Conservation (phyloP, 1,140 invertebrate species). For the Tetramorium alpestre region DNA sequence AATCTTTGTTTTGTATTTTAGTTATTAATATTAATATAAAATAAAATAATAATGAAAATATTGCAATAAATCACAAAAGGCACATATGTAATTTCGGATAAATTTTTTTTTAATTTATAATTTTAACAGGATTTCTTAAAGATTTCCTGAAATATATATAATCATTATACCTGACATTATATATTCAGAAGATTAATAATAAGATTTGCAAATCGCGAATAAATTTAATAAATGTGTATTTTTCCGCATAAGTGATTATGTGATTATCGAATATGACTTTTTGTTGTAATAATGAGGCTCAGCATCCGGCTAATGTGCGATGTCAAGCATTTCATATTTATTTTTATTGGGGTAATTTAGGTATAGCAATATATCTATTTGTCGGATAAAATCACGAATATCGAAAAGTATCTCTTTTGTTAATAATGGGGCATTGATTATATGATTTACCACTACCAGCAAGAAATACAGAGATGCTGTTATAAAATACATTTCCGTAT, state of each 20-base stretch:
- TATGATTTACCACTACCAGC: background rate
- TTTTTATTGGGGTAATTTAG: slow-evolving; percentile 4
- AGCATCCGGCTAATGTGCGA: background rate
- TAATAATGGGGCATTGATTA: background rate
- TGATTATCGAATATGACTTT: background rate
- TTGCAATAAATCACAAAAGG: no score
- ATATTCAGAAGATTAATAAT: background rate
- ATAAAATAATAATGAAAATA: no score
- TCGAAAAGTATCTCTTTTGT: no score
- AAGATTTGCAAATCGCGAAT: background rate
- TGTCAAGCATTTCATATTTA: background rate
- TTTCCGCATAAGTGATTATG: background rate
- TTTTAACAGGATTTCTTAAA: background rate
- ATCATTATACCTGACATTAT: background rate
- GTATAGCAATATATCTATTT: background rate
- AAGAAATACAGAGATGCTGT: background rate
- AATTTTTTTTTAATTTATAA: background rate
- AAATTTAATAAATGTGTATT: background rate
- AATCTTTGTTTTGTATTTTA: background rate
- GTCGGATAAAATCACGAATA: background rate
- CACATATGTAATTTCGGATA: background rate
- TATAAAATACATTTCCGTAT: background rate
- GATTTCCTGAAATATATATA: background rate
- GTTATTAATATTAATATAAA: no score
- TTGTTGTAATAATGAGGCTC: background rate